phyloP scores from a whole-genome alignment of 2,797 vertebrate species.

The Lutjanus argentimaculatus region DNA sequence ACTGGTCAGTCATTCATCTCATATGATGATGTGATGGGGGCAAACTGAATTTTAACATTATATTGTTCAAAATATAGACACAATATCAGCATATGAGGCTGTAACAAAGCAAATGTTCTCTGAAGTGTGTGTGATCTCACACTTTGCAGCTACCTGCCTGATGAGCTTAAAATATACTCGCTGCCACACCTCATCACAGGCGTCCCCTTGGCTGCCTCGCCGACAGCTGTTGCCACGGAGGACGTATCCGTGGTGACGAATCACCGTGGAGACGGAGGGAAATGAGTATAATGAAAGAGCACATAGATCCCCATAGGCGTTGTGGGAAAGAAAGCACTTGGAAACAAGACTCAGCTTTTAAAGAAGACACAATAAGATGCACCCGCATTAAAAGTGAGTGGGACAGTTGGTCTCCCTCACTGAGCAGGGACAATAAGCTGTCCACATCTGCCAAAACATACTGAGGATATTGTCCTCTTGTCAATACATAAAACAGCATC shows the following conservation, averaged over 20 bases:
- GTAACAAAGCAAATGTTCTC: slow-evolving; percentile 16
- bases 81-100: not conserved
- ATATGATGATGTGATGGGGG: no score
- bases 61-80: not conserved
- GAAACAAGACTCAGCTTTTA: slow-evolving; percentile 18
- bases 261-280: slow-evolving; percentile 57
- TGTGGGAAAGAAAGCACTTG: slow-evolving; percentile 4
- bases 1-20: no score
- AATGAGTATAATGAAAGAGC: slow-evolving; percentile 28
- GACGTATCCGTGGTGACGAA: slow-evolving; percentile 54
- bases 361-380: not conserved
- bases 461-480: not conserved
- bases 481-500: not conserved
- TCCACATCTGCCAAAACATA: not conserved
- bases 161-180: slow-evolving; percentile 71
- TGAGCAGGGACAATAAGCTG: not conserved
- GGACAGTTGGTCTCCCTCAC: not conserved
- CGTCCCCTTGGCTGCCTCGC: slow-evolving; percentile 42
- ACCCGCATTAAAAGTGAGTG: not conserved
- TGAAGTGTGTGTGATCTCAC: slow-evolving; percentile 37
- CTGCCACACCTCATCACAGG: slow-evolving; percentile 67
- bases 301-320: not conserved
- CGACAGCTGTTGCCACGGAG: slow-evolving; percentile 67
- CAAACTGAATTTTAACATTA: no score
- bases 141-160: slow-evolving; percentile 53